Evolutionary conservation across 2,888 invertebrate species (phyloP), one percentile per base, ranked within the genome.

Genomic region (Xylophagus ater): DNA sequence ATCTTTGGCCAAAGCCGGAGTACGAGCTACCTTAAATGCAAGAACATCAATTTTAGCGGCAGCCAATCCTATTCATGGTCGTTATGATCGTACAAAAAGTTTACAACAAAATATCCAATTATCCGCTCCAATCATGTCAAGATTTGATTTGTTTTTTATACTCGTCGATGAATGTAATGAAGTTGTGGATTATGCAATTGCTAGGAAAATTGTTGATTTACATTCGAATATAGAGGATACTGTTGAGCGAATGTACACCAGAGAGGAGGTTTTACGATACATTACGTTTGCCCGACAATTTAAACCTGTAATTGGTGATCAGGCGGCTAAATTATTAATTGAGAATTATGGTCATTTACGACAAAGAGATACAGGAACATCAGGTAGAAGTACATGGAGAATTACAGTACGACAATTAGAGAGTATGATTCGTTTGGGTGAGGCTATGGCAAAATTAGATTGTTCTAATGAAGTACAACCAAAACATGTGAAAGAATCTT

Each of bases 111-210:
- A 98, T 62, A 85, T 98, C 3, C 74, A 81, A 1, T 68, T 98
- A 12, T 82, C 89, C 0, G 93, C 97, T 0, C 97, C 98, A 0
- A 94, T 98, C 54, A 96, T 99, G 96, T 97, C 97, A 0, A 76
- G 98, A 50, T 98, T 98, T 65, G 98, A 99, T 66, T 69, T 98
- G 12, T 98, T 99, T 69, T 98, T 98, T 67, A 90, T 99, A 49
- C 71, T 99, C 2, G 86, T 97, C 2, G 98, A 99, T 59, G 97
- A 98, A 60, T 89, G 90, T 57, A 89, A 88, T 59, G 89, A 90
- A 67, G 80, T 93, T 51, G 80, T 88, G 1, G 98, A 98, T 66
- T 96, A 92, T 58, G 94, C 96, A 0, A 96, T 98, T 44, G 98
- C 97, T 0, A 75, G 88, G 47, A 86, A 92, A 58, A 97, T 98